phyloP scores from a whole-genome alignment of 2,888 invertebrate species.

The Subacronicta megacephala region DNA sequence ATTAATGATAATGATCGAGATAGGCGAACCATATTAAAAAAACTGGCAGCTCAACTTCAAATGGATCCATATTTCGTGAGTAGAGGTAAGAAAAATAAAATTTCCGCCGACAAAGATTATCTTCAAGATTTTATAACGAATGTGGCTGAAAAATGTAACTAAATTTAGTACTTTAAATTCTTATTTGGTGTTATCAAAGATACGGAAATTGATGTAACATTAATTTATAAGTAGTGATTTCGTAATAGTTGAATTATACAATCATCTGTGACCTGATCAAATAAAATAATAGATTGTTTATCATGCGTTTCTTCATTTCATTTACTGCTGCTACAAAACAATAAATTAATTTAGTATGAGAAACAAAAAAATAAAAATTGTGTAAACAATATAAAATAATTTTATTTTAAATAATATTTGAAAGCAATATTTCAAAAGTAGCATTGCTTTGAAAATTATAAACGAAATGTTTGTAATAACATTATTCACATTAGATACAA shows the following conservation, averaged over 20 bases:
- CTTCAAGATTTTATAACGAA: conserved; percentile 74
- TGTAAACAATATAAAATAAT: conserved; percentile 1
- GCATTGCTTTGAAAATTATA: conserved; percentile 27
- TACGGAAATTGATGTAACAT: conserved; percentile 40
- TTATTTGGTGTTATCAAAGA: conserved; percentile 38
- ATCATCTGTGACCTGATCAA: conserved; percentile 57
- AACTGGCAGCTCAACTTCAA: conserved; percentile 81
- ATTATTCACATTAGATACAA: conserved; percentile 22
- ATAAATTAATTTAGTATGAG: not conserved
- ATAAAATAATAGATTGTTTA: conserved; percentile 67
- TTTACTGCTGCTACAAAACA: conserved; percentile 18
- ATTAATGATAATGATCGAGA: conserved; percentile 76
- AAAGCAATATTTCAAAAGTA: conserved; percentile 3
- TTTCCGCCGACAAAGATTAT: conserved; percentile 56
- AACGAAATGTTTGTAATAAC: conserved; percentile 16
- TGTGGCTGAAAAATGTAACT: conserved; percentile 75
- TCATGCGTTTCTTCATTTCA: conserved; percentile 44
- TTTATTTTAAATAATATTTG: conserved; percentile 16
- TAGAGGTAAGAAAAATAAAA: conserved; percentile 78
- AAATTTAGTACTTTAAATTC: conserved; percentile 35
- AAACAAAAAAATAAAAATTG: conserved; percentile 5
- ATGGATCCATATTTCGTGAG: conserved; percentile 84
- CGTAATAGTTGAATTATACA: conserved; percentile 42
- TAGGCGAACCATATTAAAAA: conserved; percentile 79
- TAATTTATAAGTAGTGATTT: conserved; percentile 39